Evolutionary conservation across 2,888 invertebrate genomes (phyloP).

Genomic region (Napeogenes inachia): DNA sequence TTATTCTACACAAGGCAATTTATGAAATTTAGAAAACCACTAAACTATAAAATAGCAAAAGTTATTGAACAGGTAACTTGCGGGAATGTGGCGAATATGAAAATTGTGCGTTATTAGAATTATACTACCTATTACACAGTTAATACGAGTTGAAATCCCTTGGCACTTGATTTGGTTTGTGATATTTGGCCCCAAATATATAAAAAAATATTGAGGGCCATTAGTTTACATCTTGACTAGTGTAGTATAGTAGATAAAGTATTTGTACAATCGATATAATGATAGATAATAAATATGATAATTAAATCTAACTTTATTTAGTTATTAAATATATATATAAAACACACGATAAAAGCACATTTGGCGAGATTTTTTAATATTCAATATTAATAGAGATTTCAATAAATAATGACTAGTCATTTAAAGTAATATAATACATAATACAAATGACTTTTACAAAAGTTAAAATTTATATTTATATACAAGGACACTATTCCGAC

Average conservation of each 20-base stretch:
- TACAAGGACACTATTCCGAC: background rate
- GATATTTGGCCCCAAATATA: no score
- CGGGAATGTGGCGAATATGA: conserved; percentile 24
- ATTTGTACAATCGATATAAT: no score
- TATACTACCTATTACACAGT: conserved; percentile 7
- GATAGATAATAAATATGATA: no score
- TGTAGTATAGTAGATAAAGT: background rate
- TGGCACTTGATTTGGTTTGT: conserved; percentile 24
- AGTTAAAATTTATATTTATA: background rate
- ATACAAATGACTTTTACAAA: background rate
- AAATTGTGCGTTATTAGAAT: conserved; percentile 19
- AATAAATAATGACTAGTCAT: conserved; percentile 4
- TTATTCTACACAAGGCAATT: no score
- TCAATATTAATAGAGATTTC: background rate
- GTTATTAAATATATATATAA: background rate
- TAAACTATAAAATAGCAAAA: no score
- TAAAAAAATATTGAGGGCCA: no score
- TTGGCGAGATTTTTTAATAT: background rate
- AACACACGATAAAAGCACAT: background rate
- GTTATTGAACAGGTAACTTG: background rate
- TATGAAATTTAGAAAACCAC: no score
- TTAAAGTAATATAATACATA: background rate
- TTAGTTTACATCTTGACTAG: background rate
- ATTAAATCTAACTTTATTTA: no score
- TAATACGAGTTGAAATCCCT: conserved; percentile 22